Evolutionary conservation across 2,888 invertebrate species (phyloP), one percentile per base, ranked within the genome.

Genomic region (Eilema griseolum): DNA sequence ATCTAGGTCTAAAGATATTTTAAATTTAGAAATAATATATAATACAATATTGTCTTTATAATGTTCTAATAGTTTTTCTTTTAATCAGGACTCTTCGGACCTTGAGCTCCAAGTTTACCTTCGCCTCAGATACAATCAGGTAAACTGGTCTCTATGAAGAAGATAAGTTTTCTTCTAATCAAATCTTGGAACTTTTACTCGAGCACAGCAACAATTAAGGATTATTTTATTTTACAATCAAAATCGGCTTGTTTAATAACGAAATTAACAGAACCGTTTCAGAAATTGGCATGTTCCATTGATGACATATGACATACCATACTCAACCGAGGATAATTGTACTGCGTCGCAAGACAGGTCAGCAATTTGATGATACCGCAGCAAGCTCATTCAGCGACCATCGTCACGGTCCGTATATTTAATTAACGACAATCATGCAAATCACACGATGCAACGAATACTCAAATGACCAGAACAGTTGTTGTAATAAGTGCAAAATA

Each of bases 341-440:
- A 86, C 81, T 71, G 79, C 80, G 73, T 81, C 72, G 70, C 74
- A 75, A 80, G 80, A 85, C 83, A 83, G 80, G 77, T 78, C 80
- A 70, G 87, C 87, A 91, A 89, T 91, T 90, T 87, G 86, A 85
- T 83, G 89, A 88, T 82, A 77, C 74, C 79, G 81, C 79, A 78
- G 78, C 79, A 79, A 78, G 76, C 80, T 82, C 76, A 85, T 83
- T 83, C 78, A 74, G 78, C 80, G 77, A 73, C 74, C 84, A 82
- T 84, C 89, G 92, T 92, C 91, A 92, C 92, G 92, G 90, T 89
- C 74, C 78, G 86, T 88, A 86, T 79, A 83, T 87, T 88, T 92
- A 92, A 93, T 92, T 88, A 89, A 83, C 83, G 80, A 87, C 88
- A 89, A 92, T 93, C 89, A 92, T 90, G 89, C 85, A 92, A 92